Conservation (phyloP, 2,113 vertebrate species). For the Atrichornis clamosus region DNA sequence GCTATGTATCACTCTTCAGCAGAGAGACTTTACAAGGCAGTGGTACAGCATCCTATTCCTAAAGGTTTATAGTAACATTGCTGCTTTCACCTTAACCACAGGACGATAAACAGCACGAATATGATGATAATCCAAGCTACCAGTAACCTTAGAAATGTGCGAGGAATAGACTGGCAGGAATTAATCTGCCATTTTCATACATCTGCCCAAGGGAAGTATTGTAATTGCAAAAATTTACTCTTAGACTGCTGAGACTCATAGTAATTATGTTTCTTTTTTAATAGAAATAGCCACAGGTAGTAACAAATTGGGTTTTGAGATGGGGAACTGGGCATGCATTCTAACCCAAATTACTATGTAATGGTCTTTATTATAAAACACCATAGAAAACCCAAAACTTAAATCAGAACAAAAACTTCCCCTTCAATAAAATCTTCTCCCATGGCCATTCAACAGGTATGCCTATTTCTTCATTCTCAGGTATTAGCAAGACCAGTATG, state of each 20-base stretch:
- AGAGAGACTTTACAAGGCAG: not conserved
- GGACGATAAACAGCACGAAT: constrained; percentile 19
- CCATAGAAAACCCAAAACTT: constrained; percentile 51
- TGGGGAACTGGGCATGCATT: constrained; percentile 70
- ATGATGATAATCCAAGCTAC: constrained; percentile 38
- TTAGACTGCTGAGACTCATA: constrained; percentile 79
- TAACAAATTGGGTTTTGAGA: constrained; percentile 78
- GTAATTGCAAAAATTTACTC: constrained; percentile 80
- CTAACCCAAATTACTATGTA: constrained; percentile 75
- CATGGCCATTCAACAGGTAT: not conserved
- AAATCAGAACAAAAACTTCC: constrained; percentile 18
- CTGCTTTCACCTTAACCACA: constrained; percentile 58
- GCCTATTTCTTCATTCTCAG: not conserved
- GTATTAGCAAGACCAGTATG: not conserved
- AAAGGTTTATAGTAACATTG: constrained; percentile 21
- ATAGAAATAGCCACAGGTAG: constrained; percentile 84
- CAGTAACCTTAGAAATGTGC: constrained; percentile 30
- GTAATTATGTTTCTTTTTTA: constrained; percentile 79
- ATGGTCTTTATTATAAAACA: constrained; percentile 70
- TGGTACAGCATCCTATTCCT: not conserved
- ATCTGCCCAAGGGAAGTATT: constrained; percentile 77
- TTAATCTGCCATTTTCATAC: constrained; percentile 78
- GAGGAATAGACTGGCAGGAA: constrained; percentile 65
- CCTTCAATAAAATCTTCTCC: constrained; percentile 16
- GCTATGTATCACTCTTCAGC: not conserved